Conservation (phyloP, 2,888 invertebrate species). For the Endotricha flammealis region DNA sequence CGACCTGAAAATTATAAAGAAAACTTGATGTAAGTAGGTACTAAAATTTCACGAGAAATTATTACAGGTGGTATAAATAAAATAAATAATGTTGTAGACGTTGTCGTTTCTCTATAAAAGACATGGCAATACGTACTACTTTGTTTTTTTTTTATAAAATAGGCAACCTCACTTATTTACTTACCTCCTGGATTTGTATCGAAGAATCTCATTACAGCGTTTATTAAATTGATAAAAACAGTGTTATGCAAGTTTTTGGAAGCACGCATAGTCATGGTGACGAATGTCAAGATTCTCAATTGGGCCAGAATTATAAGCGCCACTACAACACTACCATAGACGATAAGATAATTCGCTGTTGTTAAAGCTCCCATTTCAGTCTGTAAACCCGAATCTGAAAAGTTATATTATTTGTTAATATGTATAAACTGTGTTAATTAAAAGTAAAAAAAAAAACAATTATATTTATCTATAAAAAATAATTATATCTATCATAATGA, state of each 20-base stretch:
- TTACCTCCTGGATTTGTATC: conserved; percentile 87
- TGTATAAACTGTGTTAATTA: too few relatives aligned
- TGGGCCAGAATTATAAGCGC: conserved; percentile 66
- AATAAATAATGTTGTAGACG: too few relatives aligned
- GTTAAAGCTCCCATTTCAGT: conserved; percentile 49
- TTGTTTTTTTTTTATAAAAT: too few relatives aligned
- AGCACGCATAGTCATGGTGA: conserved; percentile 79
- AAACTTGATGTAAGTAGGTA: too few relatives aligned
- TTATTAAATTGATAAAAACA: conserved; percentile 85
- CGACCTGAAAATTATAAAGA: conserved; percentile 52
- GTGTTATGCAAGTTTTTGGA: conserved; percentile 83
- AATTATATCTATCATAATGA: too few relatives aligned
- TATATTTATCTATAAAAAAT: too few relatives aligned
- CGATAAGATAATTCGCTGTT: conserved; percentile 49
- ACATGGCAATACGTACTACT: too few relatives aligned
- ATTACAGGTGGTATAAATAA: too few relatives aligned
- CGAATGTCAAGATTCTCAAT: conserved; percentile 78
- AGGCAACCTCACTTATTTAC: conserved; percentile 18
- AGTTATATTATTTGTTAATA: too few relatives aligned
- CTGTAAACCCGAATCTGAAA: conserved; percentile 48
- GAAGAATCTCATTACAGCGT: conserved; percentile 86
- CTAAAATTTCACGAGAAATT: too few relatives aligned
- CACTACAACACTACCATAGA: conserved; percentile 50
- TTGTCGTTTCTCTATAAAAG: too few relatives aligned
- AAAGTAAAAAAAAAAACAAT: conserved; percentile 5